Percentiles rank a stretch among this genome's conserved stretches.
Conservation (phyloP, 2,113 vertebrate species). For the Eudyptes chrysolophus region DNA sequence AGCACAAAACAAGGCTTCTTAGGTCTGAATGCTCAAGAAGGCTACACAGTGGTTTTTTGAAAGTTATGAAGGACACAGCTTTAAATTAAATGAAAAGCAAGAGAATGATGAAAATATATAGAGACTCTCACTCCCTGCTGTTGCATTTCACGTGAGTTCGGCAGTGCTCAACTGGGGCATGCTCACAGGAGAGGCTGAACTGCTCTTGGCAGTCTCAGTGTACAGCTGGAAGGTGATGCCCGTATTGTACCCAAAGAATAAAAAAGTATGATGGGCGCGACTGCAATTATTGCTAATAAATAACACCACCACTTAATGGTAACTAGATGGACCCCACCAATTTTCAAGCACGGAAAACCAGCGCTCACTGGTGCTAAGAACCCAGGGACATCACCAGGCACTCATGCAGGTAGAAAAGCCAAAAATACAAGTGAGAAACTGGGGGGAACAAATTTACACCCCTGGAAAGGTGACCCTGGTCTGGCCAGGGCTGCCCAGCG, state of each 20-base stretch:
- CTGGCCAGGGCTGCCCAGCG: fast-evolving
- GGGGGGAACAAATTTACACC: background rate
- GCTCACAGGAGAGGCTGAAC: background rate
- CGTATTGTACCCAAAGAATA: background rate
- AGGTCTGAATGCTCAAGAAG: background rate
- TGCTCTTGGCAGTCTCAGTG: fast-evolving
- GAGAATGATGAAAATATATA: background rate
- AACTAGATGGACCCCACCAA: background rate
- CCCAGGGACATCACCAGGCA: no score
- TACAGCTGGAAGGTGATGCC: background rate
- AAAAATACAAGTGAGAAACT: background rate
- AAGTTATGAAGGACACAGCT: background rate
- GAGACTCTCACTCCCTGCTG: background rate
- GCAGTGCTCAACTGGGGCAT: background rate
- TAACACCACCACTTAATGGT: background rate
- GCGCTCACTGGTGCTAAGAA: background rate
- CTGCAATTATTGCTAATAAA: background rate
- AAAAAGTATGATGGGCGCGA: background rate
- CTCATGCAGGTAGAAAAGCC: background rate
- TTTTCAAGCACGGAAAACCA: background rate
- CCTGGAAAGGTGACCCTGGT: background rate
- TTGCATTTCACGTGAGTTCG: background rate
- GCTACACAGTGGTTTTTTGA: background rate
- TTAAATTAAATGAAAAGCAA: background rate
- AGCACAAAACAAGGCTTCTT: background rate